Evolutionary conservation across 2,113 vertebrate genomes (phyloP).

Genomic region (Rhinoderma darwinii): DNA sequence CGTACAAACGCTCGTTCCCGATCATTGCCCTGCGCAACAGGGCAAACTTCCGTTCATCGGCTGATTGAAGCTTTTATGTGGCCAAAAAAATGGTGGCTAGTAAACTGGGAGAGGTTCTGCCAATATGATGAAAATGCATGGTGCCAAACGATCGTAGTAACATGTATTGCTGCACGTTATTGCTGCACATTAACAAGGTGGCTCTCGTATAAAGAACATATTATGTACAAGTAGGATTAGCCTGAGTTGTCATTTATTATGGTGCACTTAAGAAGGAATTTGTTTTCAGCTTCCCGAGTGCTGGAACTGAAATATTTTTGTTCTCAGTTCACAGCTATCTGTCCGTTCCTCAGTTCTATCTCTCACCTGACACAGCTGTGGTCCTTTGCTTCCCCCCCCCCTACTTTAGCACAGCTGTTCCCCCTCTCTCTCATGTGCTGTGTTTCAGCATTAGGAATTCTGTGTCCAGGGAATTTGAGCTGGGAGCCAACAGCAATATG

Average conservation of each 20-base stretch:
- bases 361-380: constrained; percentile 60
- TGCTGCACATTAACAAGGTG: too few species aligned
- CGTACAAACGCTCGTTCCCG: too few species aligned
- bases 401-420: constrained; percentile 51
- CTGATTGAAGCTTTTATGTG: too few species aligned
- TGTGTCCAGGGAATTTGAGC: constrained; percentile 58
- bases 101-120: too few species aligned
- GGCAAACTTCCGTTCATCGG: too few species aligned
- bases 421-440: constrained; percentile 57
- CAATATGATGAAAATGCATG: too few species aligned
- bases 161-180: too few species aligned
- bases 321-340: constrained; percentile 15
- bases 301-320: neutral
- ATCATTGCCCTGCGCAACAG: too few species aligned
- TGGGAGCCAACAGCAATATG: constrained; percentile 56
- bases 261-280: neutral
- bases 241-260: neutral
- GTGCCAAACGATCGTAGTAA: too few species aligned
- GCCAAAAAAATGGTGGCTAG: too few species aligned
- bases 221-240: neutral
- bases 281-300: neutral
- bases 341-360: constrained; percentile 25
- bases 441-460: constrained; percentile 58
- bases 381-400: constrained; percentile 32
- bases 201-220: neutral